phyloP scores from a whole-genome alignment of 2,888 invertebrate species.

The Neocrepidodera transversa region DNA sequence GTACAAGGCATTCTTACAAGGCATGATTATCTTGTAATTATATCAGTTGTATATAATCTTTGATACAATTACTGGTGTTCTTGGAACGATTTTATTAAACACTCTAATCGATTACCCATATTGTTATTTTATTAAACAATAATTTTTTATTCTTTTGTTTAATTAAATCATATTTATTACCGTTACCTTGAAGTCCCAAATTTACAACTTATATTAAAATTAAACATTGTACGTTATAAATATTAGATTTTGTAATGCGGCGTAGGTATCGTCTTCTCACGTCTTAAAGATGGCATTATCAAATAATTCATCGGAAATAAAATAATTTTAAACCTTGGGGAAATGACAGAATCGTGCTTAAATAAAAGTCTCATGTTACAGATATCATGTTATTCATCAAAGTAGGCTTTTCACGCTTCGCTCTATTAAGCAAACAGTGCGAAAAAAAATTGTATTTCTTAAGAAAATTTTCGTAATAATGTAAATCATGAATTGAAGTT shows the following conservation, averaged over 20 bases:
- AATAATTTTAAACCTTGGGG: slow-evolving; percentile 12
- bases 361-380: slow-evolving; percentile 1
- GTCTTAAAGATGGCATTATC: slow-evolving; percentile 13
- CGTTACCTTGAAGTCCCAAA: too few relatives aligned
- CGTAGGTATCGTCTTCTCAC: slow-evolving; percentile 9
- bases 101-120: too few relatives aligned
- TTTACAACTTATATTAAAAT: too few relatives aligned
- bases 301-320: slow-evolving; percentile 13
- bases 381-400: slow-evolving; percentile 3
- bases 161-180: too few relatives aligned
- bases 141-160: too few relatives aligned
- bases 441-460: neutral
- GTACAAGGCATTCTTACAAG: slow-evolving; percentile 3
- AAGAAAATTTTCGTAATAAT: neutral
- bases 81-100: too few relatives aligned
- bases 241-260: slow-evolving; percentile 4
- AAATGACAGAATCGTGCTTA: slow-evolving; percentile 19
- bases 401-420: slow-evolving; percentile 3
- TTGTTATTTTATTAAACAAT: too few relatives aligned
- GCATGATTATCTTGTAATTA: slow-evolving; percentile 1
- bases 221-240: slow-evolving; percentile 4
- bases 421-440: neutral
- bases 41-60: too few relatives aligned
- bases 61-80: slow-evolving; percentile 1
- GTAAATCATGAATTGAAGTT: too few relatives aligned